Evolutionary conservation across 2,797 vertebrate genomes (phyloP).

Genomic region (Yasuhikotakia modesta): DNA sequence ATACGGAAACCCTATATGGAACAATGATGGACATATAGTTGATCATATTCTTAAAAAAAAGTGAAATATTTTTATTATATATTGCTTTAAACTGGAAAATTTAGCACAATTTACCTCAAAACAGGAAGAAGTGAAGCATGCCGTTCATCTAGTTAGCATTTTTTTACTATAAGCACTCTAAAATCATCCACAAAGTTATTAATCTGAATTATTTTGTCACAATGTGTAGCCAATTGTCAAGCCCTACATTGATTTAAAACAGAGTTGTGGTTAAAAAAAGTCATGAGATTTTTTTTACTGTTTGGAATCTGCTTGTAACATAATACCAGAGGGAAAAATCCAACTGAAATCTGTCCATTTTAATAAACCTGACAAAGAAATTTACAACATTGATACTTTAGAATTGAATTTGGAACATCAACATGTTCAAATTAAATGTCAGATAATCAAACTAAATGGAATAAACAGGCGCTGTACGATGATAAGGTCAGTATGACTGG

Average conservation of each 20-base stretch:
- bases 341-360: neutral
- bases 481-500: slow-evolving; percentile 10
- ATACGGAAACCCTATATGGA: slow-evolving; percentile 10
- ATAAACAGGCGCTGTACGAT: neutral
- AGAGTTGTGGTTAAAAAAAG: neutral
- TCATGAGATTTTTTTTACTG: neutral
- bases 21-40: neutral
- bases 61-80: neutral
- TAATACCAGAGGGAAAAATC: neutral
- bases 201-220: slow-evolving; percentile 7
- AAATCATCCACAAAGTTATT: slow-evolving; percentile 2
- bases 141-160: neutral
- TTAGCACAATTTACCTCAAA: too few relatives aligned
- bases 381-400: neutral
- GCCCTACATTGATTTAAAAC: slow-evolving; percentile 8
- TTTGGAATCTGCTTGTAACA: slow-evolving; percentile 14
- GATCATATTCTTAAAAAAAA: neutral
- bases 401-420: too few relatives aligned
- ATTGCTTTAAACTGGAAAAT: neutral
- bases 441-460: neutral
- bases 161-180: neutral
- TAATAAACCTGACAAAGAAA: slow-evolving; percentile 35
- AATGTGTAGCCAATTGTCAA: too few relatives aligned
- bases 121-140: neutral
- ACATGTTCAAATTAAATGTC: neutral